Evolutionary conservation across 2,113 vertebrate genomes (phyloP).

Genomic region (Coturnix japonica): DNA sequence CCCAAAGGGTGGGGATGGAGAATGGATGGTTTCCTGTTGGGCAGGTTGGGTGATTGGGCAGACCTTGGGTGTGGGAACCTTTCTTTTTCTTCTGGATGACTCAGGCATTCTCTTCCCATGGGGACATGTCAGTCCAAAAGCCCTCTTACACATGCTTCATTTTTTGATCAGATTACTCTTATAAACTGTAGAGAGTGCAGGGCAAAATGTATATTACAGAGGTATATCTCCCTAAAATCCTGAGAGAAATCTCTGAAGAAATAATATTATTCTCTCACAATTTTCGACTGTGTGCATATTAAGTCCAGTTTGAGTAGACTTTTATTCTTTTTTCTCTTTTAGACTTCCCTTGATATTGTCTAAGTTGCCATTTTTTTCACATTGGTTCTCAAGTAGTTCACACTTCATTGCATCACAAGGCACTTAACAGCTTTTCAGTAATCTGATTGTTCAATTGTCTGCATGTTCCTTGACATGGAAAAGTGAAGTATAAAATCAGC

Average conservation of each 20-base stretch:
- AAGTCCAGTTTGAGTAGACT: constrained; percentile 8
- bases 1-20: background rate
- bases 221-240: background rate
- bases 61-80: background rate
- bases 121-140: fast-evolving
- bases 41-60: background rate
- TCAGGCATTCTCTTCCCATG: background rate
- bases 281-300: background rate
- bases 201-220: background rate
- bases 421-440: constrained; percentile 32
- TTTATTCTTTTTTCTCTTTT: constrained; percentile 3
- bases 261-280: background rate
- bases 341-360: background rate
- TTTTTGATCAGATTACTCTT: background rate
- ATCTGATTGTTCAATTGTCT: constrained; percentile 61
- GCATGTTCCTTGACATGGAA: constrained; percentile 17
- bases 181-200: background rate
- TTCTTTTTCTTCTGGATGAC: background rate
- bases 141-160: background rate
- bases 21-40: background rate
- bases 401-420: background rate
- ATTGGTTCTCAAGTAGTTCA: constrained; percentile 28
- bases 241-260: background rate
- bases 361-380: constrained; percentile 20
- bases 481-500: constrained; percentile 7